phyloP scores from a whole-genome alignment of 2,888 invertebrate genomes.

The Agriotes lineatus region DNA sequence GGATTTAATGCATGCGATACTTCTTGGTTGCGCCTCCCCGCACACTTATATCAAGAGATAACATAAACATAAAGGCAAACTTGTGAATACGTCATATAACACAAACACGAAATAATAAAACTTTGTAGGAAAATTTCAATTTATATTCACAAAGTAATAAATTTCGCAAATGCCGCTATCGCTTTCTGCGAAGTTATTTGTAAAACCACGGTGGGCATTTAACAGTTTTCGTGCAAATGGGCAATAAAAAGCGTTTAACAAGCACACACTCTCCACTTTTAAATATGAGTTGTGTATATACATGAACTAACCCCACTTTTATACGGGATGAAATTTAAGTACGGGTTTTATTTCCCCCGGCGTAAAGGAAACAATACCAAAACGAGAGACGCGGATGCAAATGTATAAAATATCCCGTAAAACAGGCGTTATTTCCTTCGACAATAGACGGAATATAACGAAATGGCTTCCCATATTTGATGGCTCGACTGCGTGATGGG shows the following conservation, averaged over 20 bases:
- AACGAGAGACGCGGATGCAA: slow-evolving; percentile 43
- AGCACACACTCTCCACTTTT: slow-evolving; percentile 39
- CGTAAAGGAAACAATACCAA: slow-evolving; percentile 41
- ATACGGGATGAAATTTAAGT: slow-evolving; percentile 42
- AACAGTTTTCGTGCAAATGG: slow-evolving; percentile 41
- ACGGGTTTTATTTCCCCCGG: slow-evolving; percentile 41
- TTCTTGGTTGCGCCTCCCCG: background rate
- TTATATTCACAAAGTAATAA: slow-evolving; percentile 46
- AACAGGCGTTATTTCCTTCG: slow-evolving; percentile 44
- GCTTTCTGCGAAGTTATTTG: slow-evolving; percentile 43
- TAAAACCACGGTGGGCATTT: slow-evolving; percentile 42
- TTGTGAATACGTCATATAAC: slow-evolving; percentile 34
- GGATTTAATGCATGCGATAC: background rate
- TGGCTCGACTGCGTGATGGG: slow-evolving; percentile 51
- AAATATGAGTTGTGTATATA: slow-evolving; percentile 41
- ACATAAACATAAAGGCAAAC: slow-evolving; percentile 19
- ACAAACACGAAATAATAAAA: slow-evolving; percentile 45
- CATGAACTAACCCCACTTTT: slow-evolving; percentile 41
- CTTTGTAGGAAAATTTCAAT: slow-evolving; percentile 47
- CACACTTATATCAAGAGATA: slow-evolving; percentile 16
- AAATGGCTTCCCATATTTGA: slow-evolving; percentile 53
- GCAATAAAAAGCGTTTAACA: slow-evolving; percentile 43
- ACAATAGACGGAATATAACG: slow-evolving; percentile 45
- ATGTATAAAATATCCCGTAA: slow-evolving; percentile 43
- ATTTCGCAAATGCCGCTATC: slow-evolving; percentile 41